Conservation (phyloP, 2,113 vertebrate genomes). For the Saimiri boliviensis region DNA sequence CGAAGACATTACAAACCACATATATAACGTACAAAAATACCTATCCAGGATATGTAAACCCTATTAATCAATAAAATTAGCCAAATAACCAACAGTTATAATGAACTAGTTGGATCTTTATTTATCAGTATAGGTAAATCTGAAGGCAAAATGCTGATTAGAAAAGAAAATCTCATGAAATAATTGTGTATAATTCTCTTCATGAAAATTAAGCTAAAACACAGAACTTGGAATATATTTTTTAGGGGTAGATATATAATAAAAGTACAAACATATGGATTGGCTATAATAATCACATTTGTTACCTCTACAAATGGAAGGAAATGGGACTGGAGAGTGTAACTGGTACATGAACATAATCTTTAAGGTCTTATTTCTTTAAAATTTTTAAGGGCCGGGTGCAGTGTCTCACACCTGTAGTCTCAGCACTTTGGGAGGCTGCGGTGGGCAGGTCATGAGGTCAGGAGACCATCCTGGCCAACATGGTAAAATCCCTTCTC, state of each 20-base stretch:
- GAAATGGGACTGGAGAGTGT: neutral
- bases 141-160: slow-evolving; percentile 4
- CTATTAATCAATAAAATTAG: neutral
- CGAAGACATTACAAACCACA: neutral
- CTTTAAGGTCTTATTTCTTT: neutral
- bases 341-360: neutral
- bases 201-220: neutral
- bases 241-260: neutral
- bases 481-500: no score
- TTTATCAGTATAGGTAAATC: neutral
- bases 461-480: no score
- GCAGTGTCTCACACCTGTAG: no score
- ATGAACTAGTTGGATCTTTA: neutral
- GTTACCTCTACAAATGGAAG: neutral
- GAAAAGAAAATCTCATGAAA: neutral
- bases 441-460: no score
- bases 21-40: neutral
- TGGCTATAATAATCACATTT: neutral
- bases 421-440: no score
- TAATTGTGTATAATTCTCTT: neutral
- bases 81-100: neutral
- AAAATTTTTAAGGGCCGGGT: neutral
- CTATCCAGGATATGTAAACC: neutral
- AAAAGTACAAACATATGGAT: neutral
- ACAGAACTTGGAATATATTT: neutral